Evolutionary conservation across 2,888 invertebrate genomes (phyloP).

Genomic region (Nomada fabriciana): DNA sequence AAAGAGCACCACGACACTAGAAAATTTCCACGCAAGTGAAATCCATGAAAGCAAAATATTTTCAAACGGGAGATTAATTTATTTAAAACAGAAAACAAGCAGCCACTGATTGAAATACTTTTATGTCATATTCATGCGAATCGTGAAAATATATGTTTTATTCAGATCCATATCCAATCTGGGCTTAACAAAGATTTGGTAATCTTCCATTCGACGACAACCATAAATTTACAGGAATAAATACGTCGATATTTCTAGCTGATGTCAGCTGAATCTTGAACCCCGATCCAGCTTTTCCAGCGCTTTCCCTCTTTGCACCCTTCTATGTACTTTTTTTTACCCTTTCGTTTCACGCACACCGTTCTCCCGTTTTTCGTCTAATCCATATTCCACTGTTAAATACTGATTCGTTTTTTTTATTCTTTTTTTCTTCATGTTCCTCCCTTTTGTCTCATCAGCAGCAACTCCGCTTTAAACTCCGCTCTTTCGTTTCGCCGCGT

Average conservation of each 20-base stretch:
- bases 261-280: slow-evolving; percentile 36
- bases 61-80: no score
- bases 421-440: slow-evolving; percentile 7
- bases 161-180: slow-evolving; percentile 1
- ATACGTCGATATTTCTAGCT: slow-evolving; percentile 51
- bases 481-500: not conserved
- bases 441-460: slow-evolving; percentile 37
- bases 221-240: slow-evolving; percentile 54
- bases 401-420: not conserved
- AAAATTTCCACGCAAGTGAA: no score
- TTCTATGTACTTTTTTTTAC: not conserved
- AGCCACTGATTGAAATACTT: no score
- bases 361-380: not conserved
- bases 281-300: slow-evolving; percentile 4
- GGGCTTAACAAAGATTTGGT: not conserved
- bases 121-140: not conserved
- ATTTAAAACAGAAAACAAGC: no score
- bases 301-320: not conserved
- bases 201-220: slow-evolving; percentile 6
- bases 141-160: slow-evolving; percentile 16
- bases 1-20: no score
- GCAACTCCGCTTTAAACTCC: not conserved
- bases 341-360: not conserved
- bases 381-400: slow-evolving; percentile 26
- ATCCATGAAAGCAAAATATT: no score